Evolutionary conservation across 2,113 vertebrate genomes (phyloP), one percentile per base, ranked within the genome.

Genomic region (Ia io): DNA sequence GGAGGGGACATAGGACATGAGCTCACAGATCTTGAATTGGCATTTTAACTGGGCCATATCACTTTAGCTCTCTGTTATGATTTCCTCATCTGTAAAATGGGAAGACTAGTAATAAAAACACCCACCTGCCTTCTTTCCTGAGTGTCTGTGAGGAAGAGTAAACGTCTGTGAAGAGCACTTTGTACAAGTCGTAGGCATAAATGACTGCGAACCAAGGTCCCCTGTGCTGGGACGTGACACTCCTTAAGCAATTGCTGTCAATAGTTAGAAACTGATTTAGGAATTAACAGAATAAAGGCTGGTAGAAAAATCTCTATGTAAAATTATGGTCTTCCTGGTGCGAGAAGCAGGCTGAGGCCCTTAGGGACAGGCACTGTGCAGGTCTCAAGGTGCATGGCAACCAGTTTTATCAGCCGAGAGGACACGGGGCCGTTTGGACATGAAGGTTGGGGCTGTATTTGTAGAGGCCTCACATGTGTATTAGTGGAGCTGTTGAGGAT

Each of bases 401-500:
- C n/a, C 3, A 1, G 32, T 56, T n/a, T 74, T 18, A 4, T 10
- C 42, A 76, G 5, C 13, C 7, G 22, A 67, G 70, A 67, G n/a
- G 32, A 73, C 6, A 28, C 0, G 0, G 13, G 35, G 53, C 83
- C 10, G 11, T 47, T 32, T 70, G 88, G 56, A 56, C 6, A 0
- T 6, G 49, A 70, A 59, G 32, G 3, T 3, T 44, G 28, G 23
- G 44, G 32, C 5, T 25, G 3, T 11, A 10, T 71, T 32, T 22
- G 3, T 3, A 37, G 53, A 69, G 30, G 25, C 4, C n/a, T 32
- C 40, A 17, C 0, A 0, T 16, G 70, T 5, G 4, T 37, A 1
- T 12, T 8, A 22, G 8, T 23, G 51, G 51, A 73, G 14, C 23
- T 23, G 12, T 4, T 30, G 32, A 77, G 40, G 71, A 20, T 78